phyloP scores from a whole-genome alignment of 2,888 invertebrate species.

The Leistus spinibarbis region DNA sequence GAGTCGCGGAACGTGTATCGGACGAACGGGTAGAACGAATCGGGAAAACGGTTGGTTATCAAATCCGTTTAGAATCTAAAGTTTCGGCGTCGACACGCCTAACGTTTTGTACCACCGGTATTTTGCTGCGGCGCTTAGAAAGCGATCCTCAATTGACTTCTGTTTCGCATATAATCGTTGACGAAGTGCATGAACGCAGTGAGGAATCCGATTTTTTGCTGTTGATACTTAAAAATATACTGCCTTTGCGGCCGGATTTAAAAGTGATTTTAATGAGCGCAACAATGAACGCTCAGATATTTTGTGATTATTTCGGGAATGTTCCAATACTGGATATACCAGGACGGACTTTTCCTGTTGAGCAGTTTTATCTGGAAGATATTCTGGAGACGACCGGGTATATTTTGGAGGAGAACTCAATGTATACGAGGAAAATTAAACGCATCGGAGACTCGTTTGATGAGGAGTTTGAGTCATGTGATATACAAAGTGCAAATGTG shows the following conservation, averaged over 20 bases:
- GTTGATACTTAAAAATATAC: slow-evolving; percentile 78
- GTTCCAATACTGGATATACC: slow-evolving; percentile 83
- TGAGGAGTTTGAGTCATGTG: slow-evolving; percentile 68
- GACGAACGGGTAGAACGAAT: slow-evolving; percentile 78
- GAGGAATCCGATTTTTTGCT: slow-evolving; percentile 90
- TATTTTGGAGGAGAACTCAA: slow-evolving; percentile 67
- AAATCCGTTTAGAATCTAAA: slow-evolving; percentile 81
- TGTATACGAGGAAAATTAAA: slow-evolving; percentile 69
- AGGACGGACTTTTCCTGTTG: slow-evolving; percentile 83
- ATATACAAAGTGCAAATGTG: slow-evolving; percentile 62
- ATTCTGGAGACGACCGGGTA: slow-evolving; percentile 70
- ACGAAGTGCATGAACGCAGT: slow-evolving; percentile 93
- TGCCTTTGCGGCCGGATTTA: slow-evolving; percentile 73
- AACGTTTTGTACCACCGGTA: slow-evolving; percentile 93
- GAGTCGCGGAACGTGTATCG: slow-evolving; percentile 90
- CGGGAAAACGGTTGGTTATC: slow-evolving; percentile 62
- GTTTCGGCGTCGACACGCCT: slow-evolving; percentile 78
- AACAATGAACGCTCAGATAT: slow-evolving; percentile 83
- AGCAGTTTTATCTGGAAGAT: slow-evolving; percentile 82
- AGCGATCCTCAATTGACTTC: slow-evolving; percentile 75
- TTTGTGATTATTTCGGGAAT: slow-evolving; percentile 81
- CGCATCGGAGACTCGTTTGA: slow-evolving; percentile 53
- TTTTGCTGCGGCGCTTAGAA: slow-evolving; percentile 81
- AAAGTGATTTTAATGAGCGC: slow-evolving; percentile 93
- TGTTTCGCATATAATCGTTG: slow-evolving; percentile 84